Percentiles rank a stretch among this genome's conserved stretches.
phyloP scores from a whole-genome alignment of 2,113 vertebrate species.

The Ploceus nigricollis region DNA sequence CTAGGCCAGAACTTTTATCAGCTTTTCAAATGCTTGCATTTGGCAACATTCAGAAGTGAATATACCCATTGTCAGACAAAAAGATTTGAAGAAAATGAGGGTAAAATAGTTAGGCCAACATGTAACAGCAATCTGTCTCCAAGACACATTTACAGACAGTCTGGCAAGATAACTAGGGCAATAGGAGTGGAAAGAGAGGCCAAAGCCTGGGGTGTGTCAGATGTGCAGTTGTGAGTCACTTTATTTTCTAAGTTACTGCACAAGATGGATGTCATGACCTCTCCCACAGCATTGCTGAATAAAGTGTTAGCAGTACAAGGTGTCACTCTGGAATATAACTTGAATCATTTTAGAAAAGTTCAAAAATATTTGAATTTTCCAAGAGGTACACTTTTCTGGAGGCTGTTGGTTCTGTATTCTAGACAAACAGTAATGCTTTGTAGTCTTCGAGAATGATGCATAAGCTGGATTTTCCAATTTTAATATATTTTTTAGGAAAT shows the following conservation, averaged over 20 bases:
- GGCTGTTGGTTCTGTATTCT: not conserved
- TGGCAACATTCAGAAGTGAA: not conserved
- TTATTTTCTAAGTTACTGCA: not conserved
- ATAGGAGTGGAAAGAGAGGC: not conserved
- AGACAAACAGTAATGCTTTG: not conserved
- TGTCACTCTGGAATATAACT: not conserved
- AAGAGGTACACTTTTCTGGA: not conserved
- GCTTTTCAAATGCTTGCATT: not conserved
- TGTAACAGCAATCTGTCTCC: not conserved
- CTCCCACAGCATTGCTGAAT: not conserved
- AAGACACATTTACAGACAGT: not conserved
- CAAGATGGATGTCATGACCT: not conserved
- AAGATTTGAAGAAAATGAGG: not conserved
- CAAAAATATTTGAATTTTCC: not conserved
- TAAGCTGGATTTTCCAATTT: not conserved
- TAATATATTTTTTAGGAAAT: not conserved
- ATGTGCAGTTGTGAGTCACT: not conserved
- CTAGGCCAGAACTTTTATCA: not conserved
- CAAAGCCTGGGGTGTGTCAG: not conserved
- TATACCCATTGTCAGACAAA: not conserved
- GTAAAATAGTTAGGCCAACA: conserved; percentile 8
- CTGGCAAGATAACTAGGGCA: conserved; percentile 25
- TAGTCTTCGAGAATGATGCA: not conserved
- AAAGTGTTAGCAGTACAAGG: not conserved
- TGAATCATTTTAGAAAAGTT: not conserved